A percentile compares a stretch with the other conserved stretches of the same genome.
These are phyloP conservation scores for Macropus fuliginosus DNA, from an alignment of 2,797 vertebrate species.

Conservation along the genomic window DNA sequence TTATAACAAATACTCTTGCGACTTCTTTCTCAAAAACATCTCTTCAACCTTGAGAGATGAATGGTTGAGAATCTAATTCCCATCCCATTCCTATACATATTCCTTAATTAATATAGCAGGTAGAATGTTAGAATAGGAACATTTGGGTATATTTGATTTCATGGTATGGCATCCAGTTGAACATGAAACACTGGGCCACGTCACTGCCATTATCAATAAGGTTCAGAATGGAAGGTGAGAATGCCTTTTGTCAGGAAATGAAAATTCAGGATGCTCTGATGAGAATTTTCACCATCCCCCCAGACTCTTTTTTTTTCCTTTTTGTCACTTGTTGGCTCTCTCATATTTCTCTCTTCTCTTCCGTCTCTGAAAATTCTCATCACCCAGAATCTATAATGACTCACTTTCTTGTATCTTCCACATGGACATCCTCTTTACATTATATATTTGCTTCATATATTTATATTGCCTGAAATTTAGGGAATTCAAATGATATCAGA, in stretches of 20 bases:
- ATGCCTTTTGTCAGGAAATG: background rate
- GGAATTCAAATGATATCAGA: background rate
- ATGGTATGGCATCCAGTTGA: background rate
- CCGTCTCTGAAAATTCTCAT: background rate
- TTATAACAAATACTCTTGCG: background rate
- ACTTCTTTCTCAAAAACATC: background rate
- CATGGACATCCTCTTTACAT: background rate
- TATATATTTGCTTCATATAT: background rate
- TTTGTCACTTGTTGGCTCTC: background rate
- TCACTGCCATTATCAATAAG: background rate
- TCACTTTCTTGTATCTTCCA: background rate
- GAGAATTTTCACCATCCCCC: background rate
- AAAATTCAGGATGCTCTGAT: background rate
- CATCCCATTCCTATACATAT: background rate
- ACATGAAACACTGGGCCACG: background rate
- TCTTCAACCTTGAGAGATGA: background rate
- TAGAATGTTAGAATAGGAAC: background rate
- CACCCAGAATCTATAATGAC: background rate
- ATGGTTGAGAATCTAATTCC: background rate
- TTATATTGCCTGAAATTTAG: background rate
- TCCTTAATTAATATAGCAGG: background rate
- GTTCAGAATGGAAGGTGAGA: background rate
- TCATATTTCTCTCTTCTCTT: background rate
- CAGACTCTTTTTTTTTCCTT: background rate
- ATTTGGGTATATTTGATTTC: background rate